phyloP scores from a whole-genome alignment of 2,113 vertebrate genomes.

The Vidua chalybeata region DNA sequence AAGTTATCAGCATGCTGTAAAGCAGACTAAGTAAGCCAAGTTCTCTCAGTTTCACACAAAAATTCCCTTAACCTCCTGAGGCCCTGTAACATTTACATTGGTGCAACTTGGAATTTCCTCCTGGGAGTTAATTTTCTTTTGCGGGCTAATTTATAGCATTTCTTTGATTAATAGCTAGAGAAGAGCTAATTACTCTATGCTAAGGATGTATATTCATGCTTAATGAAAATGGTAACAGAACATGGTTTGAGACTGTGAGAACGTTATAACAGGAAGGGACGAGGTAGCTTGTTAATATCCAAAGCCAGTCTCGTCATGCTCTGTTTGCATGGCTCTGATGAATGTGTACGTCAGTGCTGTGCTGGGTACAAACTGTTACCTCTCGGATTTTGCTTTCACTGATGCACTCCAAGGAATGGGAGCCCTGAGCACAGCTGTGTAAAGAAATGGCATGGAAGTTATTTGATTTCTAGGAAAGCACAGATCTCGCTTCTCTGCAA shows the following conservation, averaged over 20 bases:
- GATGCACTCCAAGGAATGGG: background rate
- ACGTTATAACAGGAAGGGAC: background rate
- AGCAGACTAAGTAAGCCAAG: background rate
- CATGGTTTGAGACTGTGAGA: background rate
- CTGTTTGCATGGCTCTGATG: background rate
- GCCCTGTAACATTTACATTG: background rate
- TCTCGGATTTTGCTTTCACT: background rate
- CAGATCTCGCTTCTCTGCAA: background rate
- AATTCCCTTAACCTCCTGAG: background rate
- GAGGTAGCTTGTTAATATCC: background rate
- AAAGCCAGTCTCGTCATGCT: background rate
- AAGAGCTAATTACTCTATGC: background rate
- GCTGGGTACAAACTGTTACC: background rate
- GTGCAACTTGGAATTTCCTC: background rate
- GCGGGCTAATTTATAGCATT: background rate
- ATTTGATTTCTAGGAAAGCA: background rate
- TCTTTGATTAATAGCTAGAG: background rate
- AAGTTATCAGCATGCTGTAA: constrained; percentile 15
- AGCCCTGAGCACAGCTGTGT: background rate
- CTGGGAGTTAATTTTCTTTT: background rate
- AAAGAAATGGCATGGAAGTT: background rate
- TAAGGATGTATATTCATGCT: background rate
- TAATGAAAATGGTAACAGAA: background rate
- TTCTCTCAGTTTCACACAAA: background rate
- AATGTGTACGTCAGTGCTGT: background rate